Conservation (phyloP, 2,888 invertebrate genomes). For the Creontiades dilutus region DNA sequence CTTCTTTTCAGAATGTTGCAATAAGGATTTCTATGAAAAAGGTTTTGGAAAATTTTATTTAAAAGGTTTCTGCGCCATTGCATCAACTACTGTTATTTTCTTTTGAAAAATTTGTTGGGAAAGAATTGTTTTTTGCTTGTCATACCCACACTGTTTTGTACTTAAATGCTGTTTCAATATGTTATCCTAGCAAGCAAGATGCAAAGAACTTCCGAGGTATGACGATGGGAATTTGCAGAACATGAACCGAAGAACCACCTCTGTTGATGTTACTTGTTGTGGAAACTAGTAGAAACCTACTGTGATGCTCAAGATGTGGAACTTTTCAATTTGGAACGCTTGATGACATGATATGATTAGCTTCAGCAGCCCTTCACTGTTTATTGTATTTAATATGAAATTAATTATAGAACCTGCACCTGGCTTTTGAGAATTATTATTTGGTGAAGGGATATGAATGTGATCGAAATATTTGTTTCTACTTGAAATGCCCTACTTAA, state of each 20-base stretch:
- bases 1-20: too few species aligned
- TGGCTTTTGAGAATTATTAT: conserved; percentile 30
- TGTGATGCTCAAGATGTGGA: conserved; percentile 60
- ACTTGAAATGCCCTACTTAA: background rate
- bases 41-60: too few species aligned
- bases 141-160: too few species aligned
- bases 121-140: too few species aligned
- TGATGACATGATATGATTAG: conserved; percentile 42
- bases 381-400: conserved; percentile 3
- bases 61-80: too few species aligned
- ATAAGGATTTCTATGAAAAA: too few species aligned
- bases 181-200: conserved; percentile 88
- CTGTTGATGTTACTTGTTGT: conserved; percentile 84
- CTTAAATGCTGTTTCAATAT: background rate
- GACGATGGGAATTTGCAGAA: conserved; percentile 84
- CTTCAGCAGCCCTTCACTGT: conserved; percentile 28
- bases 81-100: too few species aligned
- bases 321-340: conserved; percentile 25
- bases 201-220: conserved; percentile 89
- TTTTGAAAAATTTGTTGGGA: too few species aligned
- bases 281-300: conserved; percentile 65
- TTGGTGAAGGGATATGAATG: conserved; percentile 40
- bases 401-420: conserved; percentile 10
- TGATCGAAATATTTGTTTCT: background rate
- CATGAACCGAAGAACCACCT: conserved; percentile 86